Evolutionary conservation across 1,140 invertebrate species (phyloP).

Genomic region (Anoplophora glabripennis): DNA sequence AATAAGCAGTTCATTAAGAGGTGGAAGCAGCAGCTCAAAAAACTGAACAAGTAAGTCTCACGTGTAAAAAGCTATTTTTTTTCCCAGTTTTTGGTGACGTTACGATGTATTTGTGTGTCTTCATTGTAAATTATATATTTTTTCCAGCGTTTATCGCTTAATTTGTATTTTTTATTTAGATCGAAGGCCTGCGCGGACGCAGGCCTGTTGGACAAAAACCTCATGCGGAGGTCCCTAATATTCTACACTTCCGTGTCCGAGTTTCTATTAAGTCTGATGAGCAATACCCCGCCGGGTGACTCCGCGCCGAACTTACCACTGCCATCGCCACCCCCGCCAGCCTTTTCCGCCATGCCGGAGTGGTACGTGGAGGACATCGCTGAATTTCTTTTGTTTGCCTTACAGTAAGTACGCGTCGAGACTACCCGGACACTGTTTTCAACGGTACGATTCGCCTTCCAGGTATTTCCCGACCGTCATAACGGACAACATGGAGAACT

Average conservation of each 20-base stretch:
- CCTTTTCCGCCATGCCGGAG: slow-evolving; percentile 88
- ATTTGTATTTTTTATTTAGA: slow-evolving; percentile 47
- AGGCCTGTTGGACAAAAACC: slow-evolving; percentile 75
- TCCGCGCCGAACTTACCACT: slow-evolving; percentile 51
- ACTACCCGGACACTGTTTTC: not conserved
- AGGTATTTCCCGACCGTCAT: slow-evolving; percentile 77
- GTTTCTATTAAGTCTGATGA: slow-evolving; percentile 67
- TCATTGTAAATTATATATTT: too few relatives aligned
- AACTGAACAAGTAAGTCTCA: slow-evolving; percentile 55
- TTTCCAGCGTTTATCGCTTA: not conserved
- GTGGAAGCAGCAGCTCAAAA: slow-evolving; percentile 80
- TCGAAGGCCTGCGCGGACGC: slow-evolving; percentile 87
- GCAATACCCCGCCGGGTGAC: slow-evolving; percentile 49
- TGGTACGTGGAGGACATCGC: slow-evolving; percentile 97
- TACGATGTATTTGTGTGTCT: not conserved
- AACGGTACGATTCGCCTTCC: slow-evolving; percentile 6
- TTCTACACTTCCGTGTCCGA: slow-evolving; percentile 87
- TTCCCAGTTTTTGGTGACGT: not conserved
- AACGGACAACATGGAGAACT: slow-evolving; percentile 74
- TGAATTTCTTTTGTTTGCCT: slow-evolving; percentile 87
- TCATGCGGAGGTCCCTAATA: slow-evolving; percentile 74
- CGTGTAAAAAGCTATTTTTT: not conserved
- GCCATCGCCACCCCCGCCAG: slow-evolving; percentile 59
- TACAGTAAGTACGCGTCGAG: slow-evolving; percentile 73
- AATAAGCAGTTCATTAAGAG: slow-evolving; percentile 82